These are phyloP conservation scores for Watersipora subatra DNA, from an alignment of 1,140 invertebrate species.

Conservation along the genomic window DNA sequence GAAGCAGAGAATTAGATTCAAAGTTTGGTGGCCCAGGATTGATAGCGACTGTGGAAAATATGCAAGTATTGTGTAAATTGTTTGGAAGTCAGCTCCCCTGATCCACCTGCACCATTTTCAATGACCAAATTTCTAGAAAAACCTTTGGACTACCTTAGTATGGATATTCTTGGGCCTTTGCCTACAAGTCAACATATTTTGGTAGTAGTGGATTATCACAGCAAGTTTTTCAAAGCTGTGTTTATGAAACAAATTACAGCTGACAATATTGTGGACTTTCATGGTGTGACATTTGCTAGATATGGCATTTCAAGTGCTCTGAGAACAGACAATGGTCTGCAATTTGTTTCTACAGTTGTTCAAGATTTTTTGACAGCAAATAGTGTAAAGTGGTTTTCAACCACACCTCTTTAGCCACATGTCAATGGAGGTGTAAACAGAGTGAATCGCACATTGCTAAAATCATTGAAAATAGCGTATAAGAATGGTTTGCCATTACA, in stretches of 20 bases:
- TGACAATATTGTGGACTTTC: neutral
- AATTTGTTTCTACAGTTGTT: too few relatives aligned
- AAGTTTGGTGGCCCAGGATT: neutral
- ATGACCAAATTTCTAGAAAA: neutral
- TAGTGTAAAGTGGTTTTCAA: too few relatives aligned
- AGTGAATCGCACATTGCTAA: too few relatives aligned
- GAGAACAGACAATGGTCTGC: too few relatives aligned
- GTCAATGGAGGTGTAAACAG: too few relatives aligned
- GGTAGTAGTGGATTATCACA: neutral
- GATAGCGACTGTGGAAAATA: neutral
- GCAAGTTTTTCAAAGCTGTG: neutral
- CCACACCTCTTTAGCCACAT: too few relatives aligned
- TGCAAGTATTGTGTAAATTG: neutral
- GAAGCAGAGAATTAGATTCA: slow-evolving; percentile 10
- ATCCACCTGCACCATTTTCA: neutral
- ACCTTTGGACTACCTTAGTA: neutral
- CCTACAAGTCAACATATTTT: neutral
- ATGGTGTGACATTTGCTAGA: neutral
- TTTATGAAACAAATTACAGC: neutral
- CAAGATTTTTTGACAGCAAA: too few relatives aligned
- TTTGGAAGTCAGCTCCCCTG: neutral
- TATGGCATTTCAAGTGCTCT: too few relatives aligned
- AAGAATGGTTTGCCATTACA: too few relatives aligned
- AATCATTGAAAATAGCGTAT: too few relatives aligned
- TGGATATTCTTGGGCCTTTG: neutral